These are phyloP conservation scores for Nesoenas mayeri DNA, from an alignment of 2,113 vertebrate species.

Conservation along the genomic window DNA sequence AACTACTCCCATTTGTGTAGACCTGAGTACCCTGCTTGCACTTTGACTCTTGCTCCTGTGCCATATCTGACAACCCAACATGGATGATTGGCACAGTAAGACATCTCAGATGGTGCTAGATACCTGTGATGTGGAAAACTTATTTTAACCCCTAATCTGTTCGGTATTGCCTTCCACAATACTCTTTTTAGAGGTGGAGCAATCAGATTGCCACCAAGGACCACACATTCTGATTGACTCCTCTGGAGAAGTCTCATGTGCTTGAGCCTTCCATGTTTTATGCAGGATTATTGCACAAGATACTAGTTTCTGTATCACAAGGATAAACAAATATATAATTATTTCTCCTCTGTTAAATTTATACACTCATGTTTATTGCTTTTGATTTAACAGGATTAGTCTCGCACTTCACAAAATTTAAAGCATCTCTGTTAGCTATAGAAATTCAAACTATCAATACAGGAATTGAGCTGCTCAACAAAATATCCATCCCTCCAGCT, in stretches of 20 bases:
- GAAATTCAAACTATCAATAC: background rate
- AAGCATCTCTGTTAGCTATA: background rate
- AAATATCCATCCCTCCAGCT: background rate
- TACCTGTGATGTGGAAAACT: background rate
- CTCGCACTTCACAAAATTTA: conserved; percentile 41
- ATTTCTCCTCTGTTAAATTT: background rate
- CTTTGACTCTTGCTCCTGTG: background rate
- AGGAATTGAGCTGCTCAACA: background rate
- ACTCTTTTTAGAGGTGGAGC: background rate
- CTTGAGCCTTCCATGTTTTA: background rate
- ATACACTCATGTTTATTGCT: background rate
- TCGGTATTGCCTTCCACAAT: background rate
- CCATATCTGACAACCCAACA: fast-evolving
- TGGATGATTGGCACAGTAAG: background rate
- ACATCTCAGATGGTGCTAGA: background rate
- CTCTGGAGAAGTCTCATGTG: background rate
- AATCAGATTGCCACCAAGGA: background rate
- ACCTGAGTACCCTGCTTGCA: background rate
- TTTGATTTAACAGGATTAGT: conserved; percentile 24
- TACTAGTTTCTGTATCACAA: background rate
- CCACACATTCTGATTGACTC: background rate
- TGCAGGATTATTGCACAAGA: background rate
- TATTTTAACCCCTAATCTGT: background rate
- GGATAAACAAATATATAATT: conserved; percentile 1
- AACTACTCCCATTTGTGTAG: background rate